Percentiles rank a stretch among this genome's conserved stretches.
These are phyloP conservation scores for Caranx melampygus DNA, from an alignment of 2,113 vertebrate genomes.

Conservation along the genomic window DNA sequence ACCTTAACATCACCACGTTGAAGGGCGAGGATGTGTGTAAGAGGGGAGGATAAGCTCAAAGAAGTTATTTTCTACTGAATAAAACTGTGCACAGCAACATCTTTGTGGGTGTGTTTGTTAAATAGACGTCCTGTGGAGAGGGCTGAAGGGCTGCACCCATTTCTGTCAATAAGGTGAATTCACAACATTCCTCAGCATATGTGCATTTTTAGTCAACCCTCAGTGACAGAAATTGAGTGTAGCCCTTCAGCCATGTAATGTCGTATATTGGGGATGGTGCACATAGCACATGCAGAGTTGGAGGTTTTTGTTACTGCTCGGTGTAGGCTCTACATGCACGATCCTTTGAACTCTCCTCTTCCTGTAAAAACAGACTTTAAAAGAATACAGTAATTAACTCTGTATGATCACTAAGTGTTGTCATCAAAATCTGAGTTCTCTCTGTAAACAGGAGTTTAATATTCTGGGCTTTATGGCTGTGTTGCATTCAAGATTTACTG, in stretches of 20 bases:
- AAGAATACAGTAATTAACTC: conserved; percentile 52
- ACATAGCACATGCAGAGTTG: neutral
- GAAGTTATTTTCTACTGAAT: neutral
- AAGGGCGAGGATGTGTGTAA: neutral
- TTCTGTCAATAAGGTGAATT: neutral
- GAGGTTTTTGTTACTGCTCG: neutral
- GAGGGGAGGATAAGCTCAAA: neutral
- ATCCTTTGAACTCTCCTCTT: conserved; percentile 8
- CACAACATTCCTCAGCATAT: neutral
- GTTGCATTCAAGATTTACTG: conserved; percentile 75
- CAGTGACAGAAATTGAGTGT: neutral
- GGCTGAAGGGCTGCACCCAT: neutral
- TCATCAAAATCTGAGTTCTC: conserved; percentile 50
- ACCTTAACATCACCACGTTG: neutral
- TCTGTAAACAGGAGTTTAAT: conserved; percentile 71
- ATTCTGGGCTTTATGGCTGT: conserved; percentile 62
- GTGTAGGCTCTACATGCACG: neutral
- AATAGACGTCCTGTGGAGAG: neutral
- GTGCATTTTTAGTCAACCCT: neutral
- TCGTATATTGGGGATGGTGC: neutral
- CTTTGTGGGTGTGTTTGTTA: neutral
- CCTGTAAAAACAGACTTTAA: conserved; percentile 33
- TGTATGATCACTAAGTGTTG: conserved; percentile 48
- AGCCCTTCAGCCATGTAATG: neutral
- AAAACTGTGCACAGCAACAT: neutral